phyloP scores from a whole-genome alignment of 2,113 vertebrate genomes.

The Noctilio leporinus region DNA sequence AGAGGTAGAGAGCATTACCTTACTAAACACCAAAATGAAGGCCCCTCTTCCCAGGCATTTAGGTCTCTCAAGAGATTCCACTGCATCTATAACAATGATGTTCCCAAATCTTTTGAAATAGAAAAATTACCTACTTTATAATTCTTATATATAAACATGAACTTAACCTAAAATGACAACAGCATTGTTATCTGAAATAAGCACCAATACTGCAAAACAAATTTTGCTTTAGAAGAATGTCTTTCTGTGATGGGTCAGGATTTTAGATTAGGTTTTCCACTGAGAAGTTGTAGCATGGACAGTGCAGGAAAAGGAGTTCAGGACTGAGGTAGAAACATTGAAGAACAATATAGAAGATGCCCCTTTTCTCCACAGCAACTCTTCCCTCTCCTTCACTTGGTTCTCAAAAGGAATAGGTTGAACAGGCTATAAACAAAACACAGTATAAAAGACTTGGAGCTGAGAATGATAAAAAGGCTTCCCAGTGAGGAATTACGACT shows the following conservation, averaged over 20 bases:
- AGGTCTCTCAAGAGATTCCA: neutral
- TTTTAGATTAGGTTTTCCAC: neutral
- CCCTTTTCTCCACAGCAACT: neutral
- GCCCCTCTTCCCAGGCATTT: neutral
- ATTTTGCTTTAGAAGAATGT: neutral
- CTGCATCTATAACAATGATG: neutral
- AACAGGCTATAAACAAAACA: neutral
- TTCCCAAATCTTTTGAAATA: neutral
- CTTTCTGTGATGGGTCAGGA: neutral
- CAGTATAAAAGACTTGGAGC: neutral
- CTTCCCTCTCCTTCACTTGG: neutral
- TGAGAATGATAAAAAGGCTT: neutral
- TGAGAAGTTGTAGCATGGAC: neutral
- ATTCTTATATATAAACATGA: neutral
- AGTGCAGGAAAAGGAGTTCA: neutral
- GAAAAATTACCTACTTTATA: neutral
- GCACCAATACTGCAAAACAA: neutral
- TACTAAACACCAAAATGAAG: conserved; percentile 5
- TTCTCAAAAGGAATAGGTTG: neutral
- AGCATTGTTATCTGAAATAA: neutral
- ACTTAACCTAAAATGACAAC: neutral
- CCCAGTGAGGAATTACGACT: neutral
- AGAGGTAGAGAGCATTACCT: neutral
- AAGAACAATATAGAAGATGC: neutral
- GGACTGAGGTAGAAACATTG: neutral